Base-by-base conservation (phyloP, 2,113 vertebrate genomes). In the Paraplagusia blochii region DNA sequence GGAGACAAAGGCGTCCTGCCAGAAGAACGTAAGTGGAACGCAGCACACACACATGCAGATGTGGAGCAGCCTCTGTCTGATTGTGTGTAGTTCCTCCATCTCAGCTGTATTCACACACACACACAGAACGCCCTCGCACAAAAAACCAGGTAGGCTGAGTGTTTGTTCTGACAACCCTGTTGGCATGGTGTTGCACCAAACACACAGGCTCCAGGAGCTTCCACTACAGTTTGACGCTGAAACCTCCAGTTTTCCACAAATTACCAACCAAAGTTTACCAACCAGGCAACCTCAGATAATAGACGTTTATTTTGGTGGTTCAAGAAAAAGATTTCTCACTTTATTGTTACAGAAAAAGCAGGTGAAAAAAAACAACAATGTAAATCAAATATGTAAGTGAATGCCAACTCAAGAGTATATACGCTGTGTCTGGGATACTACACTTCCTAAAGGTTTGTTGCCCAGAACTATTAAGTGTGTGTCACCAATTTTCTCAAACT, bases 1-100 rank as follows among this genome's bases (percentile, higher is more conserved):
- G 76, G 22, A 77, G 82, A 82, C 79, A 82, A 77, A 80, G 84
- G 70, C 76, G 40, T 56, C 70, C 74, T 69, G 69, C 74, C 79
- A 79, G 77, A 80, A 83, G 72, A n/a, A n/a, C n/a, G n/a, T n/a
- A n/a, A n/a, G n/a, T n/a, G n/a, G 73, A 75, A 70, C 77, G 69
- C 66, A 65, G 78, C 72, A 66, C 83, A 64, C 9, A 12, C 49
- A 51, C n/a, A n/a, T n/a, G 64, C 58, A 56, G 62, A 67, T 9
- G 45, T 50, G 52, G 56, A 66, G 66, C 43, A 69, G 56, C 18
- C 44, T 17, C 38, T 15, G 48, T 63, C 56, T 73, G 69, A 73
- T 70, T 63, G 34, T 44, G 29, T 19, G 54, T 9, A 1, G n/a
- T 44, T 9, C 22, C 10, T 52, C 22, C 33, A 16, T 15, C 11